Evolutionary conservation across 2,888 invertebrate genomes (phyloP).

Genomic region (Hoplodrina blanda): DNA sequence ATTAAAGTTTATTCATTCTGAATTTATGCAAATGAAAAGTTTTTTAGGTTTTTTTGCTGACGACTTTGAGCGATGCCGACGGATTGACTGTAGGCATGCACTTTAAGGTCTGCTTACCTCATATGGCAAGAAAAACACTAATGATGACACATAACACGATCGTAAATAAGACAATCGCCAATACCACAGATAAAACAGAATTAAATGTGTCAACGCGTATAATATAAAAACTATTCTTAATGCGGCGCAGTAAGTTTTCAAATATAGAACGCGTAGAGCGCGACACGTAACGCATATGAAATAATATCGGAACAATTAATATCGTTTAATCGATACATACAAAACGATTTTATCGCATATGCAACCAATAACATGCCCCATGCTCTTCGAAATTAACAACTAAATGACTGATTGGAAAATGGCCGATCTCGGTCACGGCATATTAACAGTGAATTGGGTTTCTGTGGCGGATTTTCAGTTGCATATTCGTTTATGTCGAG

Average conservation of each 20-base stretch:
- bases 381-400: constrained; percentile 89
- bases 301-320: constrained; percentile 72
- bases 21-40: constrained; percentile 44
- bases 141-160: constrained; percentile 15
- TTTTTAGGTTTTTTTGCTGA: constrained; percentile 15
- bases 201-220: constrained; percentile 13
- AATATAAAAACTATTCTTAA: constrained; percentile 15
- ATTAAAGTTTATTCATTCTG: constrained; percentile 45
- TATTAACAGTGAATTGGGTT: constrained; percentile 90
- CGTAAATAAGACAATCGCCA: constrained; percentile 22
- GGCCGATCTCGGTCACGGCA: constrained; percentile 85
- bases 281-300: constrained; percentile 61
- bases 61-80: constrained; percentile 33
- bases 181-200: constrained; percentile 25
- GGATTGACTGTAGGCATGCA: constrained; percentile 9
- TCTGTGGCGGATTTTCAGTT: constrained; percentile 85
- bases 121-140: constrained; percentile 19
- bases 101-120: constrained; percentile 38
- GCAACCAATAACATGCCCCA: constrained; percentile 88
- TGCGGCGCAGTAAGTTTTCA: constrained; percentile 43
- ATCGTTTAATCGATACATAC: constrained; percentile 77
- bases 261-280: constrained; percentile 64
- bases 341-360: constrained; percentile 71
- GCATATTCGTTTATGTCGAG: constrained; percentile 75
- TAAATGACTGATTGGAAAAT: constrained; percentile 89